Evolutionary conservation across 2,888 invertebrate genomes (phyloP).

Genomic region (Syritta pipiens): DNA sequence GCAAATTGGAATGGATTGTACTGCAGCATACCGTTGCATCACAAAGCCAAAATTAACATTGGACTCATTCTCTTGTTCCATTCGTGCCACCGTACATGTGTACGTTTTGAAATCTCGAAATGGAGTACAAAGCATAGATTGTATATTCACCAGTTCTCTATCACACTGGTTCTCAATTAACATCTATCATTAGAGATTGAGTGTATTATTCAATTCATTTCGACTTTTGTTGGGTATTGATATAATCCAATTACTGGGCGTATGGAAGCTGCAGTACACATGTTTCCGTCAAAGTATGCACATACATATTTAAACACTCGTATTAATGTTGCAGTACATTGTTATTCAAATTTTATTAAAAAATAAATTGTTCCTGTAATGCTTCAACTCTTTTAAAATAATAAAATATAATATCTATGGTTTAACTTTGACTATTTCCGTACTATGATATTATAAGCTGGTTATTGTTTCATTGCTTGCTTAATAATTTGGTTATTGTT

Average conservation of each 20-base stretch:
- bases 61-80: slow-evolving; percentile 38
- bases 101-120: slow-evolving; percentile 42
- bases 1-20: slow-evolving; percentile 51
- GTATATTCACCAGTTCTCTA: slow-evolving; percentile 13
- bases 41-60: slow-evolving; percentile 52
- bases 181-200: slow-evolving; percentile 55
- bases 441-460: too few species aligned
- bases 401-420: too few species aligned
- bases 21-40: slow-evolving; percentile 37
- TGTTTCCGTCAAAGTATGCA: slow-evolving; percentile 2
- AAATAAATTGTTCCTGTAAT: too few species aligned
- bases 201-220: slow-evolving; percentile 63
- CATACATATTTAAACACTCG: slow-evolving; percentile 47
- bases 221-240: slow-evolving; percentile 56
- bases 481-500: too few species aligned
- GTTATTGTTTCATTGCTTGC: too few species aligned
- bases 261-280: slow-evolving; percentile 9
- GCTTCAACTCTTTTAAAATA: too few species aligned
- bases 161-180: slow-evolving; percentile 52
- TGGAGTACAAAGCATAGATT: slow-evolving; percentile 24
- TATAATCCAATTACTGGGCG: slow-evolving; percentile 54
- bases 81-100: slow-evolving; percentile 1
- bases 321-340: slow-evolving; percentile 36
- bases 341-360: background rate
- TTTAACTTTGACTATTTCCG: too few species aligned